These are phyloP conservation scores for Tachyglossus aculeatus DNA, from an alignment of 2,797 vertebrate genomes.

Conservation along the genomic window DNA sequence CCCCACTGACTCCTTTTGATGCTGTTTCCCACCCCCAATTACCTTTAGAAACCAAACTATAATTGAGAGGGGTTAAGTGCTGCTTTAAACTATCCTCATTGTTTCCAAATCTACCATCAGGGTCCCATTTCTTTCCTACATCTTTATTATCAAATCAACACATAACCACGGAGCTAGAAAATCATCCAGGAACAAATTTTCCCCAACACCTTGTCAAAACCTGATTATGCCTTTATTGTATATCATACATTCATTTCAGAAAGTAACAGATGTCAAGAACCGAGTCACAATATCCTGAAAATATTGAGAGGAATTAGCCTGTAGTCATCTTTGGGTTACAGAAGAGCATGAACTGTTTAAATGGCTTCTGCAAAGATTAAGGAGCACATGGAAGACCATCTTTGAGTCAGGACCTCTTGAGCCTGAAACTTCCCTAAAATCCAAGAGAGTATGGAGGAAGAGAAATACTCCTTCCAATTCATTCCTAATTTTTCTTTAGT, in stretches of 20 bases:
- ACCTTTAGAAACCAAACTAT: too few species aligned
- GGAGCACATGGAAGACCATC: too few species aligned
- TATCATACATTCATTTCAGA: not conserved
- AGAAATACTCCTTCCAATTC: too few species aligned
- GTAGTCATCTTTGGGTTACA: not conserved
- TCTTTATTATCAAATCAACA: conserved; percentile 12
- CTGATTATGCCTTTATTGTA: not conserved
- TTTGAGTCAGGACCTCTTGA: too few species aligned
- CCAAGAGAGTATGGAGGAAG: too few species aligned
- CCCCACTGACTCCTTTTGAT: too few species aligned
- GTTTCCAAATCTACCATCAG: not conserved
- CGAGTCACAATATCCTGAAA: not conserved
- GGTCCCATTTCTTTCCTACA: not conserved
- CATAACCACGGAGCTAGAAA: not conserved
- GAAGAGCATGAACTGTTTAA: not conserved
- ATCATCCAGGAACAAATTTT: conserved; percentile 3
- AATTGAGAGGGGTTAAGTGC: too few species aligned
- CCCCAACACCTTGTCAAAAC: not conserved
- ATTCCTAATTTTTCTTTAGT: too few species aligned
- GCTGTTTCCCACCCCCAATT: too few species aligned
- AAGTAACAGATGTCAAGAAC: not conserved
- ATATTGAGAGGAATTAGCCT: not conserved
- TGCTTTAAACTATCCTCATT: too few species aligned
- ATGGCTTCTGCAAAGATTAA: not conserved
- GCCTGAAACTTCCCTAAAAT: too few species aligned